phyloP scores from a whole-genome alignment of 2,888 invertebrate species.

The Nomada lathburiana region DNA sequence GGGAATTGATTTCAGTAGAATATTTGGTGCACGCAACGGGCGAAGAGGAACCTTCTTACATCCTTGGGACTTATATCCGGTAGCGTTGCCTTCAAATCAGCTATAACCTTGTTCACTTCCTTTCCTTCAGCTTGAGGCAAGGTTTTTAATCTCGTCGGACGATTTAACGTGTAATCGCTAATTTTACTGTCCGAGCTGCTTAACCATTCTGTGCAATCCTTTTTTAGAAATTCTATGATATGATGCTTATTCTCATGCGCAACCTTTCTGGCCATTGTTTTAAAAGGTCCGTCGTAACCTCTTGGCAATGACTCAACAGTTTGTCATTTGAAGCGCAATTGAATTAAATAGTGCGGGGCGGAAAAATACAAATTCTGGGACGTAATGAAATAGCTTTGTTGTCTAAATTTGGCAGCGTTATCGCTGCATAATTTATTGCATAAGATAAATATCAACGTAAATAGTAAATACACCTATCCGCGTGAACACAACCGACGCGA shows the following conservation, averaged over 20 bases:
- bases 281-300: background rate
- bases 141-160: slow-evolving; percentile 57
- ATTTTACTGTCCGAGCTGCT: slow-evolving; percentile 5
- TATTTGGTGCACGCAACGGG: background rate
- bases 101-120: slow-evolving; percentile 73
- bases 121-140: slow-evolving; percentile 67
- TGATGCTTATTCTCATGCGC: background rate
- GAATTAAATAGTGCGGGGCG: background rate
- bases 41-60: slow-evolving; percentile 79
- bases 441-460: slow-evolving; percentile 76
- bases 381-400: background rate
- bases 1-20: background rate
- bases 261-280: slow-evolving; percentile 4
- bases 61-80: slow-evolving; percentile 80
- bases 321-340: background rate
- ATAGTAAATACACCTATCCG: slow-evolving; percentile 60
- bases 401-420: slow-evolving; percentile 41
- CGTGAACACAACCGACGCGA: slow-evolving; percentile 34
- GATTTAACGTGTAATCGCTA: background rate
- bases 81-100: slow-evolving; percentile 78
- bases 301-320: background rate
- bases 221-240: slow-evolving; percentile 12
- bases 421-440: slow-evolving; percentile 80
- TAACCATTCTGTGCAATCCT: slow-evolving; percentile 27
- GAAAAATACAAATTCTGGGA: no score